Evolutionary conservation across 2,888 invertebrate species (phyloP).

Genomic region (Habroteleia sp.): DNA sequence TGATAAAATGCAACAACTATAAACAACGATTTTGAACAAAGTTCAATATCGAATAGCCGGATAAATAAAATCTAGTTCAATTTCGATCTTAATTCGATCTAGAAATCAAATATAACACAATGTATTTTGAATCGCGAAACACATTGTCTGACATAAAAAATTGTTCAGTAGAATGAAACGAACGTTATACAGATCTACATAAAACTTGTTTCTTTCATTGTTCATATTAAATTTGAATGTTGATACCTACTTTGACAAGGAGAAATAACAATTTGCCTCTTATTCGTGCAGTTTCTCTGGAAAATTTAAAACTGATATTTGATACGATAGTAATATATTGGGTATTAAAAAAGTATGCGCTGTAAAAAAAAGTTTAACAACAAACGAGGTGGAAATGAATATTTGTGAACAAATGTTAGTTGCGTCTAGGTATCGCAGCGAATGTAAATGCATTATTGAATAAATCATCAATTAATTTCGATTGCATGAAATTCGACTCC

Average conservation of each 20-base stretch:
- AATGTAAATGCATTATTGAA: constrained; percentile 53
- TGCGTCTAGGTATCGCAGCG: constrained; percentile 13
- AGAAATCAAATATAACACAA: not conserved
- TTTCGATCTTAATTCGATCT: too few relatives aligned
- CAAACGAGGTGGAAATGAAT: constrained; percentile 18
- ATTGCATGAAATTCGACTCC: constrained; percentile 47
- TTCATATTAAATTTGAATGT: constrained; percentile 24
- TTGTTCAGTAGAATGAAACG: not conserved
- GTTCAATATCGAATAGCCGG: too few relatives aligned
- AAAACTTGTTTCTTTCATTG: constrained; percentile 7
- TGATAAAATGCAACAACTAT: too few relatives aligned
- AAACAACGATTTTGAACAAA: too few relatives aligned
- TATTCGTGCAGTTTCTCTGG: constrained; percentile 1
- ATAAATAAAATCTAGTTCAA: too few relatives aligned
- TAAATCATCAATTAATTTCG: constrained; percentile 51
- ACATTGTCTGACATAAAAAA: constrained; percentile 6
- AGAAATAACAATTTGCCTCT: constrained; percentile 5
- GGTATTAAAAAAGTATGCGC: constrained; percentile 21
- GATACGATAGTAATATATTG: constrained; percentile 11
- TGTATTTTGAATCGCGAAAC: too few relatives aligned
- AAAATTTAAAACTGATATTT: constrained; percentile 18
- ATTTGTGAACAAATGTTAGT: constrained; percentile 21
- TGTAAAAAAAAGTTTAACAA: constrained; percentile 14
- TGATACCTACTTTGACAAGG: constrained; percentile 5
- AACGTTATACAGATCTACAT: constrained; percentile 16